Evolutionary conservation across 2,888 invertebrate species (phyloP).

Genomic region (Sarcophaga caerulescens): DNA sequence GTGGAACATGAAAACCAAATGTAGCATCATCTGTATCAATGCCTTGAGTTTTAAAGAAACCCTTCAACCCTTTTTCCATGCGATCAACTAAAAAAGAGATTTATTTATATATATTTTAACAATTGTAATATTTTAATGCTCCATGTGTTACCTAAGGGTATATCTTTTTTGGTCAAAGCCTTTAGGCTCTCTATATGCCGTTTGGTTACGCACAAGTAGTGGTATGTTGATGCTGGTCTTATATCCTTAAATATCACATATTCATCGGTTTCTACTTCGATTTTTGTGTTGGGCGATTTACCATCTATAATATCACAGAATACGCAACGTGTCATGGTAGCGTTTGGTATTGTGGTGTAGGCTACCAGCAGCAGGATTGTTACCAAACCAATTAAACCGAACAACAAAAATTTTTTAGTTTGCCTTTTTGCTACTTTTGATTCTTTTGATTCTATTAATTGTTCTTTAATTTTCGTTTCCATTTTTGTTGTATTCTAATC

Average conservation of each 20-base stretch:
- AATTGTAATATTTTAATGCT: neutral
- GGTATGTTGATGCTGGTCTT: slow-evolving; percentile 89
- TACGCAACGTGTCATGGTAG: slow-evolving; percentile 82
- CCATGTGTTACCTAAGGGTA: slow-evolving; percentile 84
- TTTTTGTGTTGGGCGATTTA: slow-evolving; percentile 83
- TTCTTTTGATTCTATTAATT: neutral
- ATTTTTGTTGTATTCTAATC: slow-evolving; percentile 34
- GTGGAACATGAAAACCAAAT: slow-evolving; percentile 95
- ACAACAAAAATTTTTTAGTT: slow-evolving; percentile 57
- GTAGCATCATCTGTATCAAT: slow-evolving; percentile 81
- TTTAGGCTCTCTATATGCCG: slow-evolving; percentile 89
- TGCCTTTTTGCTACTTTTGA: slow-evolving; percentile 20
- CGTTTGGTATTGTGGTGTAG: slow-evolving; percentile 27
- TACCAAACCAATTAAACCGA: slow-evolving; percentile 55
- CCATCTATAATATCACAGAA: slow-evolving; percentile 89
- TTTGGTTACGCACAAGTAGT: slow-evolving; percentile 90
- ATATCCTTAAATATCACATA: slow-evolving; percentile 91
- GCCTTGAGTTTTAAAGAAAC: slow-evolving; percentile 82
- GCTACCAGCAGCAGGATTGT: slow-evolving; percentile 61
- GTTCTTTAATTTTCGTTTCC: slow-evolving; percentile 37
- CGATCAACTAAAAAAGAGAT: slow-evolving; percentile 84
- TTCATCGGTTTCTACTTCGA: slow-evolving; percentile 88
- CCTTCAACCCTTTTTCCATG: slow-evolving; percentile 83
- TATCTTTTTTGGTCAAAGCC: slow-evolving; percentile 85
- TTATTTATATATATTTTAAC: neutral